Evolutionary conservation across 2,797 vertebrate genomes (phyloP).

Genomic region (Eulemur coronatus): DNA sequence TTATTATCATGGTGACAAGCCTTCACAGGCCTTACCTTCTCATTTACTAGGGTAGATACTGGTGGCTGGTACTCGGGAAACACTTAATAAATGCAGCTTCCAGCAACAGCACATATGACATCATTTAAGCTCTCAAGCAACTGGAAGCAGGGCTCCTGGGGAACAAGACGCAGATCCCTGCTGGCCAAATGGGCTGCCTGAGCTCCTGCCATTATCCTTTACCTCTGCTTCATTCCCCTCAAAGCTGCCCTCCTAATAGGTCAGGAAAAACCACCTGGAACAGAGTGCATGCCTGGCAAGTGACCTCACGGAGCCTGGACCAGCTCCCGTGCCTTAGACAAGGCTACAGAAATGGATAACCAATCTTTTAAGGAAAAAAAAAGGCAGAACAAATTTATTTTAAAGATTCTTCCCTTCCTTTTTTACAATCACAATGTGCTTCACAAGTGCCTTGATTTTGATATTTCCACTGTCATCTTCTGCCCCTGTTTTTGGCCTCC

Average conservation of each 20-base stretch:
- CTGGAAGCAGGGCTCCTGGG: neutral
- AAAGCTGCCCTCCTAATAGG: neutral
- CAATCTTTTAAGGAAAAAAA: conserved; percentile 28
- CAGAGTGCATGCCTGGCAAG: neutral
- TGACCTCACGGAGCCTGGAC: neutral
- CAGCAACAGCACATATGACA: neutral
- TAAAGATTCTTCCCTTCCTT: conserved; percentile 57
- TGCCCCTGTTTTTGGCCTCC: conserved; percentile 51
- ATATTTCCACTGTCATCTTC: conserved; percentile 59
- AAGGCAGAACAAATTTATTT: conserved; percentile 61
- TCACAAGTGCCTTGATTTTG: conserved; percentile 55
- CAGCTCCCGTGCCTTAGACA: neutral
- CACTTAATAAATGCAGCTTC: neutral
- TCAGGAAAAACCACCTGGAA: neutral
- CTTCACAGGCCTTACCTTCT: neutral
- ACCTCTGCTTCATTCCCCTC: neutral
- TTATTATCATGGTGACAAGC: neutral
- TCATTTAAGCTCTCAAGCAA: neutral
- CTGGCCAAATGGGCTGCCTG: neutral
- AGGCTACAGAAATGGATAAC: conserved; percentile 47
- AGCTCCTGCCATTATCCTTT: neutral
- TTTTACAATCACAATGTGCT: conserved; percentile 47
- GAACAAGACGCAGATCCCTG: neutral
- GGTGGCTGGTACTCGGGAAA: neutral
- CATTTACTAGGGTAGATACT: neutral